A percentile compares a stretch with the other conserved stretches of the same genome.
Evolutionary conservation across 2,113 vertebrate species (phyloP).

Genomic region (Vidua macroura): DNA sequence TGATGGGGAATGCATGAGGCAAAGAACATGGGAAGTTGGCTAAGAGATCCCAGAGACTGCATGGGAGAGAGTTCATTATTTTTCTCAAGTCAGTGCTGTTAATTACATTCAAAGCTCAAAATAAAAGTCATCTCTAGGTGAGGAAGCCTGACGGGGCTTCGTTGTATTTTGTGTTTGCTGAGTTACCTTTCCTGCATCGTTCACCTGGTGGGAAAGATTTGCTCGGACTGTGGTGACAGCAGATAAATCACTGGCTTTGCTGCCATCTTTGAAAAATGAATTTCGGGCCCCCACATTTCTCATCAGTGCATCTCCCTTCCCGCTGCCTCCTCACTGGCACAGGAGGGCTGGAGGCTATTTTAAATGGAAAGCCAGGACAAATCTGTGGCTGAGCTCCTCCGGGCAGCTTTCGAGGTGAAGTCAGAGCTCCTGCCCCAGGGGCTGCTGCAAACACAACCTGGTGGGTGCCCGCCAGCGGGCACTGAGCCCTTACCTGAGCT

Average conservation of each 20-base stretch:
- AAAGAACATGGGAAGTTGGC: background rate
- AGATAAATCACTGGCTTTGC: slow-evolving; percentile 76
- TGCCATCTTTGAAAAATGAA: slow-evolving; percentile 77
- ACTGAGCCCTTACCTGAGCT: background rate
- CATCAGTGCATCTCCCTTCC: slow-evolving; percentile 65
- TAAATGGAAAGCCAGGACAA: background rate
- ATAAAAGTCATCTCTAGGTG: slow-evolving; percentile 38
- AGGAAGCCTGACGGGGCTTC: slow-evolving; percentile 45
- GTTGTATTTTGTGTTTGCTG: slow-evolving; percentile 38
- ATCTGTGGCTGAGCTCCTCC: background rate
- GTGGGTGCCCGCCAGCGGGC: background rate
- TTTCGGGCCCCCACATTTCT: slow-evolving; percentile 58
- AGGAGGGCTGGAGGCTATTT: background rate
- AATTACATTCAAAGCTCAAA: slow-evolving; percentile 66
- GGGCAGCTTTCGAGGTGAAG: background rate
- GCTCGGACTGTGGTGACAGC: slow-evolving; percentile 68
- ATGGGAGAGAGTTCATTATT: background rate
- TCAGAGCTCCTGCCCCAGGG: rapidly evolving
- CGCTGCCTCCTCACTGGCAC: background rate
- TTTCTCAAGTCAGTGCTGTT: slow-evolving; percentile 23
- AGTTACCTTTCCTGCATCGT: slow-evolving; percentile 51
- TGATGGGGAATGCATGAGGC: rapidly evolving
- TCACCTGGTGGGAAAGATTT: slow-evolving; percentile 72
- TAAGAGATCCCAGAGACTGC: background rate
- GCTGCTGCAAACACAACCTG: background rate